These are phyloP conservation scores for Simalia tracyae DNA, from an alignment of 2,797 vertebrate genomes.

Conservation along the genomic window DNA sequence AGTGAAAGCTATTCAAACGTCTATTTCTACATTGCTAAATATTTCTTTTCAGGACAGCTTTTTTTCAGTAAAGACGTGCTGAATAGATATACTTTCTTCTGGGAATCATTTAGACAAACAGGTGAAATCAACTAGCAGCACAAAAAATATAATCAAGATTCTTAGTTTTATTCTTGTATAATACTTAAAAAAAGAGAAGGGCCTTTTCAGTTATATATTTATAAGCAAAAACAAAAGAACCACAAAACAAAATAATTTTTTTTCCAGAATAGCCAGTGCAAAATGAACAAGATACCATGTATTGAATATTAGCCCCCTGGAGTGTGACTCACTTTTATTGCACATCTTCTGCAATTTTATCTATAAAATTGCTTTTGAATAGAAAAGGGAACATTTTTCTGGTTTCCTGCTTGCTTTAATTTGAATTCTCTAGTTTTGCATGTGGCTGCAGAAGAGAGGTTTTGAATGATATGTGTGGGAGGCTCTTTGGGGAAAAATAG, in stretches of 20 bases:
- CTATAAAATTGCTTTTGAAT: slow-evolving; percentile 7
- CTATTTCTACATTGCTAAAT: neutral
- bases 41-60: neutral
- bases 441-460: neutral
- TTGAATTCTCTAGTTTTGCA: slow-evolving; percentile 13
- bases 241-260: neutral
- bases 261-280: neutral
- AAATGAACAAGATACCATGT: neutral
- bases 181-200: neutral
- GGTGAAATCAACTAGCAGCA: neutral
- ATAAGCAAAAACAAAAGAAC: neutral
- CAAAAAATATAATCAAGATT: neutral
- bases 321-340: neutral
- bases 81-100: neutral
- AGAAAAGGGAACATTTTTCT: neutral
- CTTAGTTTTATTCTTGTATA: neutral
- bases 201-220: neutral
- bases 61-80: neutral
- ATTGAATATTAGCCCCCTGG: slow-evolving; percentile 8
- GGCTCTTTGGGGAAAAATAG: neutral
- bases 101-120: neutral
- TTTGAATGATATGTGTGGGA: neutral
- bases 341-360: slow-evolving; percentile 9
- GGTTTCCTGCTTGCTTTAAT: neutral
- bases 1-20: neutral